Percentiles rank a stretch among this genome's conserved stretches.
Conservation (phyloP, 2,797 vertebrate species). For the Coluber constrictor region DNA sequence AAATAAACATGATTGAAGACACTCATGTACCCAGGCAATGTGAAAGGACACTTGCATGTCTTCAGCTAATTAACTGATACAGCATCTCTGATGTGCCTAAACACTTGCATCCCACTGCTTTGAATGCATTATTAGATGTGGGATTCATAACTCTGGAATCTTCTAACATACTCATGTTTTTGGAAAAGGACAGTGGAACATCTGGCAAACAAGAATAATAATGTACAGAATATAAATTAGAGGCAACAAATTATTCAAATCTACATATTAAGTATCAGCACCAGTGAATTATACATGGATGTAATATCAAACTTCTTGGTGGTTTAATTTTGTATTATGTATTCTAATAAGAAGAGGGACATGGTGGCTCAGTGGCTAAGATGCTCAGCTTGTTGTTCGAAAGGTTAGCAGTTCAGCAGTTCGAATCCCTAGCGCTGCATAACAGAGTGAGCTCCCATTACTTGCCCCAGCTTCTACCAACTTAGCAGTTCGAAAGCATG, state of each 20-base stretch:
- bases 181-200: conserved; percentile 32
- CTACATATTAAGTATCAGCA: not conserved
- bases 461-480: too few relatives aligned
- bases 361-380: too few relatives aligned
- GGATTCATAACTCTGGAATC: conserved; percentile 15
- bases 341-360: too few relatives aligned
- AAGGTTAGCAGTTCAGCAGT: too few relatives aligned
- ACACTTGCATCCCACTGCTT: not conserved
- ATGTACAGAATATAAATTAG: not conserved
- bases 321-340: not conserved
- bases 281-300: not conserved
- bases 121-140: conserved; percentile 16
- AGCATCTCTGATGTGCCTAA: not conserved
- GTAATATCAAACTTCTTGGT: not conserved
- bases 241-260: conserved; percentile 8
- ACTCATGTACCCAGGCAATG: accelerated
- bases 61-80: not conserved
- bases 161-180: conserved; percentile 10
- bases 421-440: too few relatives aligned
- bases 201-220: conserved; percentile 22
- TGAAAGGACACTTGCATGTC: not conserved
- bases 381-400: too few relatives aligned
- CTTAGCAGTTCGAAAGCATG: too few relatives aligned
- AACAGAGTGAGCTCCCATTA: too few relatives aligned
- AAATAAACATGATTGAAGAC: not conserved